Conservation (phyloP, 2,113 vertebrate species). For the Glareola pratincola region DNA sequence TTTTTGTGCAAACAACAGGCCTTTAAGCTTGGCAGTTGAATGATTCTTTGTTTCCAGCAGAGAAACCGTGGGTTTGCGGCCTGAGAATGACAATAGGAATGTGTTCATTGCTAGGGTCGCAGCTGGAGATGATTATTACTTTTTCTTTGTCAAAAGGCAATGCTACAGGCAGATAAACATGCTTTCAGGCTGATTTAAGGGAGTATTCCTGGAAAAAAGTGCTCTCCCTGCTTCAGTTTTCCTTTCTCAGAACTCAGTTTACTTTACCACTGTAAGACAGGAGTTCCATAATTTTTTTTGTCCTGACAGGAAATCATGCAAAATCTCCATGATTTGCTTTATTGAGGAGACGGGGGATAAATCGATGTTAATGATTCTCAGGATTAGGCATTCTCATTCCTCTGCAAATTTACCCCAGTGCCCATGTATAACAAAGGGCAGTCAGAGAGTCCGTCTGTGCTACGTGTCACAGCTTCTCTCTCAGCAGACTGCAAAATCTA, state of each 20-base stretch:
- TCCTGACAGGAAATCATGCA: neutral
- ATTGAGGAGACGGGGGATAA: neutral
- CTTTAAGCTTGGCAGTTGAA: constrained; percentile 23
- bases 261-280: neutral
- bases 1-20: constrained; percentile 13
- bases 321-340: neutral
- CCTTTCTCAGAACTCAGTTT: neutral
- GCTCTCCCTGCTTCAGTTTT: neutral
- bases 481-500: neutral
- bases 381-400: neutral
- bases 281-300: neutral
- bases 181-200: neutral
- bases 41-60: constrained; percentile 19
- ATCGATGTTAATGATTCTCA: neutral
- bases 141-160: constrained; percentile 36
- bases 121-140: constrained; percentile 53
- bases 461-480: neutral
- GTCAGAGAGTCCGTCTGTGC: neutral
- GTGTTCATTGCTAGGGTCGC: constrained; percentile 32
- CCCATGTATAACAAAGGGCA: accelerated
- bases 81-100: constrained; percentile 45
- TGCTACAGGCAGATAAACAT: neutral
- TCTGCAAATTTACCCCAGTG: neutral
- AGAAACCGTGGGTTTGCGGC: constrained; percentile 14
- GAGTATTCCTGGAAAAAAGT: neutral